Conservation (phyloP, 2,888 invertebrate species). For the Silvanus unidentatus region DNA sequence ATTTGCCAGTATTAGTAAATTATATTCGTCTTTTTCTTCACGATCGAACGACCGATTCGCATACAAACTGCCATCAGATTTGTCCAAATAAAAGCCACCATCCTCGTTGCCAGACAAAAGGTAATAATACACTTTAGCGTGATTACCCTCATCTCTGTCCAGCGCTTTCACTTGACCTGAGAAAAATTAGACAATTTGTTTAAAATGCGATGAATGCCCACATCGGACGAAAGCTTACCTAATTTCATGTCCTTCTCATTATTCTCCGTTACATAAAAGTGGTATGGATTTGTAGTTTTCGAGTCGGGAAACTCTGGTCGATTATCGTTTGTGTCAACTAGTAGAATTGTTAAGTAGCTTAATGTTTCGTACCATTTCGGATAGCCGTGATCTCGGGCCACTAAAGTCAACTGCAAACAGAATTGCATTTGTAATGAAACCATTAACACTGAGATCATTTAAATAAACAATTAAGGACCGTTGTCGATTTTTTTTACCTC, state of each 20-base stretch:
- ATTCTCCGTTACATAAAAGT: constrained; percentile 69
- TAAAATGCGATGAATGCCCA: background rate
- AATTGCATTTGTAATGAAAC: no score
- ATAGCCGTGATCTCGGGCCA: constrained; percentile 76
- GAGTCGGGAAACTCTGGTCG: constrained; percentile 67
- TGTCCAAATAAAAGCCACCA: constrained; percentile 70
- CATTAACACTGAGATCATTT: no score
- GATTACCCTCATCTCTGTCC: constrained; percentile 73
- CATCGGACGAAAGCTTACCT: constrained; percentile 46
- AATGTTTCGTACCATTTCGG: constrained; percentile 75
- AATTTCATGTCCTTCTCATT: constrained; percentile 56
- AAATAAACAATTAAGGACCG: no score
- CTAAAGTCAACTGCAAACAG: constrained; percentile 61
- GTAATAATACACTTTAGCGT: constrained; percentile 80
- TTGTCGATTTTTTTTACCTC: constrained; percentile 44
- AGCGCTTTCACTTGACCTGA: constrained; percentile 64
- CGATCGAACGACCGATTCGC: constrained; percentile 78
- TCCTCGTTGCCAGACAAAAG: constrained; percentile 72
- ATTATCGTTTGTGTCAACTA: constrained; percentile 79
- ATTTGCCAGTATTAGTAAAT: constrained; percentile 73
- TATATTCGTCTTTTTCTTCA: constrained; percentile 68
- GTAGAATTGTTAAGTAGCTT: constrained; percentile 64
- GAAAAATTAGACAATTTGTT: constrained; percentile 1
- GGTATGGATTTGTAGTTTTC: constrained; percentile 55
- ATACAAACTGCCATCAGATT: constrained; percentile 72